These are phyloP conservation scores for Drosophila erecta DNA, from an alignment of 1,140 invertebrate genomes.

Conservation along the genomic window DNA sequence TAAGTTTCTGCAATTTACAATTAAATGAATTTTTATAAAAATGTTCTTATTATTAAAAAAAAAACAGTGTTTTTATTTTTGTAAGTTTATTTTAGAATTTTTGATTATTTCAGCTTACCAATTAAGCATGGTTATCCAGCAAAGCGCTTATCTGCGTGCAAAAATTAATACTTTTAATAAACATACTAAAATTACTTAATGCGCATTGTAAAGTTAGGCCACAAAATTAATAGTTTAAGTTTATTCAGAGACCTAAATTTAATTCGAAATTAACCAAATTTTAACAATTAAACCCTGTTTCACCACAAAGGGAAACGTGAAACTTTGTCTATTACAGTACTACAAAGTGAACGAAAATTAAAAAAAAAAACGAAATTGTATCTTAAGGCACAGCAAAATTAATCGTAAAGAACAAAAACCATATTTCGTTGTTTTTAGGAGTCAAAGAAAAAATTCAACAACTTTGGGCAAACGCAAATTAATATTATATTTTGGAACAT, in stretches of 20 bases:
- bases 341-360: constrained; percentile 45
- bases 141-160: constrained; percentile 3
- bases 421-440: constrained; percentile 84
- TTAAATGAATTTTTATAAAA: constrained; percentile 36
- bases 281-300: constrained; percentile 40
- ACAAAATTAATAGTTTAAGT: constrained; percentile 50
- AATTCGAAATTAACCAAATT: constrained; percentile 39
- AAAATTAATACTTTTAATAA: constrained; percentile 25
- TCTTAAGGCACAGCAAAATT: constrained; percentile 78
- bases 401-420: constrained; percentile 39
- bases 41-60: constrained; percentile 9
- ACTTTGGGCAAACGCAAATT: constrained; percentile 54
- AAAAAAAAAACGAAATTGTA: constrained; percentile 61
- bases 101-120: constrained; percentile 10
- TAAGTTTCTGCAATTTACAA: constrained; percentile 42
- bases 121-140: constrained; percentile 12
- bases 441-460: constrained; percentile 64
- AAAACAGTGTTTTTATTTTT: constrained; percentile 17
- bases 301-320: constrained; percentile 28
- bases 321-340: constrained; percentile 58
- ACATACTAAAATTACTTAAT: constrained; percentile 20
- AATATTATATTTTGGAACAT: constrained; percentile 39
- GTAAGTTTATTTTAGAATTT: not conserved
- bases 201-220: constrained; percentile 69
- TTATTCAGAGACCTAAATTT: constrained; percentile 22